phyloP scores from a whole-genome alignment of 2,797 vertebrate species.

The Mycteria americana region DNA sequence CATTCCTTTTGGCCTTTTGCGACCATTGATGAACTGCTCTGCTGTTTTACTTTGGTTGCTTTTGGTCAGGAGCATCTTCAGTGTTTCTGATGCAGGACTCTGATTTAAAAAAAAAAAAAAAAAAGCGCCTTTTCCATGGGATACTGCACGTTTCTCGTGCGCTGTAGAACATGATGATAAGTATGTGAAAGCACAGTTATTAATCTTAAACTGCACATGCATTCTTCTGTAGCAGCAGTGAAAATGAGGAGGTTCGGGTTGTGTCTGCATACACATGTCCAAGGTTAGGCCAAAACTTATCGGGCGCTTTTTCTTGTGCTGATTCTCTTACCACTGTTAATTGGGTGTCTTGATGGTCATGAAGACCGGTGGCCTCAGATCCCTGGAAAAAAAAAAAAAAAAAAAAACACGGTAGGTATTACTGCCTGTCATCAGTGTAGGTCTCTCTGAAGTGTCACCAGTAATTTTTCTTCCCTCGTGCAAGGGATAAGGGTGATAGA shows the following conservation, averaged over 20 bases:
- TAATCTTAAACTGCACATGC: background rate
- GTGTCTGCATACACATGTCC: rapidly evolving
- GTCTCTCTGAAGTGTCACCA: background rate
- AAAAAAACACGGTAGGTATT: background rate
- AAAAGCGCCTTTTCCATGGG: background rate
- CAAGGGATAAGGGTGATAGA: background rate
- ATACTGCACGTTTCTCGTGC: background rate
- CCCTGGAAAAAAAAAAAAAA: too few species aligned
- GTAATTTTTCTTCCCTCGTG: background rate
- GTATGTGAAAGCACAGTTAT: background rate
- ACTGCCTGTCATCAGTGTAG: background rate
- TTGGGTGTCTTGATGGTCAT: background rate
- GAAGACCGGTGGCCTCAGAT: background rate
- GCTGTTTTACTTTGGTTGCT: background rate
- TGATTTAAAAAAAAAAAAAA: background rate
- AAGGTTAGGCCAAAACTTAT: background rate
- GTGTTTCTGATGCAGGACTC: background rate
- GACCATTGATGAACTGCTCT: background rate
- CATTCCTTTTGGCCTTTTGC: background rate
- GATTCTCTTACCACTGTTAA: background rate
- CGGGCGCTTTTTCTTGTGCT: rapidly evolving
- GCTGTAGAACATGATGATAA: background rate
- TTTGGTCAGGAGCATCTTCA: background rate
- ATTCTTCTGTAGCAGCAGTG: too few species aligned
- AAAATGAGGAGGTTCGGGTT: background rate